Base-by-base conservation (phyloP, 2,888 invertebrate genomes). In the Caenorhabditis sp. region DNA sequence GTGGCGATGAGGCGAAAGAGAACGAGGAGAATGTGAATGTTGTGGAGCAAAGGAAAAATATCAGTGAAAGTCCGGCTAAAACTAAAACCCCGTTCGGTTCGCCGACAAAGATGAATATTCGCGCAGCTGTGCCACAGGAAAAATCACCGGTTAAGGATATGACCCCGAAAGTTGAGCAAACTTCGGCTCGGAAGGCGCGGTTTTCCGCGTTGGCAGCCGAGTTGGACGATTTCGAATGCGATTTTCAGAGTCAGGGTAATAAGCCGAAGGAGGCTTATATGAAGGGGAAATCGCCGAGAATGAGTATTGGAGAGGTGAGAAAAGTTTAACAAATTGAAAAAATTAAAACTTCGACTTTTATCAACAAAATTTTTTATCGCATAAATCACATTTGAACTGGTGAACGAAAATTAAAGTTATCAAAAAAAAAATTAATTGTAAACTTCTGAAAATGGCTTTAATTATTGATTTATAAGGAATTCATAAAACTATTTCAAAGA, bases 191-290 rank as follows among this genome's bases (percentile, higher is more conserved):
- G 52, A 62, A 62, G 52, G 62, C 62, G 3, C 26, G 62, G 21
- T 62, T 62, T 27, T 62, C 62, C 1, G 62, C 62, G 17, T 25
- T 62, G 12, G 62, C 62, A 1, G 52, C 52, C 17, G 70, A 75
- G 12, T 52, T 59, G 7, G 64, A 70, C 21, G 67, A 75, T 12
- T 75, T 60, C 49, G 70, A 75, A 25, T 65, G 43, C 26, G 76
- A 70, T 53, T 70, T 57, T 38, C 26, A 38, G 8, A 71, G 52
- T 38, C 70, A 54, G 31, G 67, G 65, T 54, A 69, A 69, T 27
- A 67, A 66, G 27, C 72, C 79, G 27, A 82, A 82, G 58, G 81
- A 82, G 56, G 72, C 78, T 12, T 80, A 62, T 59, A 71, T 75
- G 69, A 80, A 78, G 60, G 82, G 81, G 43, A 57, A 53, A 69